Evolutionary conservation across 2,797 vertebrate genomes (phyloP), one percentile per base, ranked within the genome.

Genomic region (Chrosomus eos): DNA sequence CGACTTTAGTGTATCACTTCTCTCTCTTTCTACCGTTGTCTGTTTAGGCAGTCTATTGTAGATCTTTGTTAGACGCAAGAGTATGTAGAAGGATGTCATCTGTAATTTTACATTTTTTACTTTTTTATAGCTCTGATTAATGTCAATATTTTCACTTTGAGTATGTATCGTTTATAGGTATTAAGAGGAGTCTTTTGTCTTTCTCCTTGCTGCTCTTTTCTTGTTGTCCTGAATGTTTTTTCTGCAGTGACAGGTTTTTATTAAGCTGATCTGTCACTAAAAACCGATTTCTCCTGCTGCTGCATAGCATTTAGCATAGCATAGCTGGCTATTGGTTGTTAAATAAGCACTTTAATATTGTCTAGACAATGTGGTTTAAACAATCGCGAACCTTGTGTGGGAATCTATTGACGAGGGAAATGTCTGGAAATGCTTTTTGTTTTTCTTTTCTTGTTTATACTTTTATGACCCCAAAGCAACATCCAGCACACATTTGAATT

Each of bases 271-370:
- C 67, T 23, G 21, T 72, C 8, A 31, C 4, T 10, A 43, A 55
- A 82, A 40, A 8, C 16, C 33, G 4, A 40, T 78, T 60, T 48
- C 38, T 77, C 71, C 43, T 9, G 40, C 38, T 28, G n/a, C 53
- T 48, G 31, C 40, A 62, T 26, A 23, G 48, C 66, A 68, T 45
- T 79, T 67, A 11, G 28, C n/a, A n/a, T n/a, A n/a, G n/a, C n/a
- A 16, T 48, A 48, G n/a, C 38, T 71, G 43, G 23, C 60, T 60
- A 7, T 72, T 62, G 21, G 48, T 64, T 76, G 82, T 45, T 48
- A 58, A 66, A 78, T 21, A 43, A 79, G 84, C 87, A 88, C 87
- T 88, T 88, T 88, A n/a, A n/a, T n/a, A 83, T 73, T 55, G 75
- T 80, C 76, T 38, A 48, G 82, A 23, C 62, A 33, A 26, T 33